Conservation (phyloP, 1,140 invertebrate species). For the Melipona quadrifasciata region DNA sequence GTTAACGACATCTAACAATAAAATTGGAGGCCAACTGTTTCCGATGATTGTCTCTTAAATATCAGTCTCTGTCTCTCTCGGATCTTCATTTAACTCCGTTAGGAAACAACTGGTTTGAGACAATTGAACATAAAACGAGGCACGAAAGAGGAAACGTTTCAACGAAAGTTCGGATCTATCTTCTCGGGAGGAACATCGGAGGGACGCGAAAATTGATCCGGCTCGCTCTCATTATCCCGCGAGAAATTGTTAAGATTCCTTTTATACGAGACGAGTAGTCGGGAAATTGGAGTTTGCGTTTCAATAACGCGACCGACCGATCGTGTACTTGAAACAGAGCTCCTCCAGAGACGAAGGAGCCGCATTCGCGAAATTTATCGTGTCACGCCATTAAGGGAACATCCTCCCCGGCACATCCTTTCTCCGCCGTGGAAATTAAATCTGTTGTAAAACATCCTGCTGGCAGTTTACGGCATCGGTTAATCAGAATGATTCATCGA, state of each 20-base stretch:
- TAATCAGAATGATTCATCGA: slow-evolving; percentile 24
- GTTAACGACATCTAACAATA: background rate
- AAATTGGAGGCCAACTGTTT: background rate
- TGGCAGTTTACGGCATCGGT: slow-evolving; percentile 21
- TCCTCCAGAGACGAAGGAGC: background rate
- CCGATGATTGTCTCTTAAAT: background rate
- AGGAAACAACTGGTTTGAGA: background rate
- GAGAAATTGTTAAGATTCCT: slow-evolving; percentile 32
- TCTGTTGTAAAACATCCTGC: slow-evolving; percentile 27
- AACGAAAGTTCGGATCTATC: background rate
- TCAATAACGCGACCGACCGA: background rate
- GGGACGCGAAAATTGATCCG: slow-evolving; percentile 16
- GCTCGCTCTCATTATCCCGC: background rate
- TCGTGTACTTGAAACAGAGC: background rate
- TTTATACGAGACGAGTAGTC: background rate
- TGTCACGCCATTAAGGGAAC: slow-evolving; percentile 12
- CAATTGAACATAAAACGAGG: background rate
- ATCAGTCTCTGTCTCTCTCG: background rate
- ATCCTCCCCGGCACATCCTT: background rate
- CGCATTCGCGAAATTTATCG: slow-evolving; percentile 26
- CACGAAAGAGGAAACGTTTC: background rate
- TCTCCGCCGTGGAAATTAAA: slow-evolving; percentile 21
- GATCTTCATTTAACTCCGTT: background rate
- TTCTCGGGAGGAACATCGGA: background rate
- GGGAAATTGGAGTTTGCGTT: slow-evolving; percentile 6